Base-by-base conservation (phyloP, 2,888 invertebrate genomes). In the Pandemis cinnamomeana region DNA sequence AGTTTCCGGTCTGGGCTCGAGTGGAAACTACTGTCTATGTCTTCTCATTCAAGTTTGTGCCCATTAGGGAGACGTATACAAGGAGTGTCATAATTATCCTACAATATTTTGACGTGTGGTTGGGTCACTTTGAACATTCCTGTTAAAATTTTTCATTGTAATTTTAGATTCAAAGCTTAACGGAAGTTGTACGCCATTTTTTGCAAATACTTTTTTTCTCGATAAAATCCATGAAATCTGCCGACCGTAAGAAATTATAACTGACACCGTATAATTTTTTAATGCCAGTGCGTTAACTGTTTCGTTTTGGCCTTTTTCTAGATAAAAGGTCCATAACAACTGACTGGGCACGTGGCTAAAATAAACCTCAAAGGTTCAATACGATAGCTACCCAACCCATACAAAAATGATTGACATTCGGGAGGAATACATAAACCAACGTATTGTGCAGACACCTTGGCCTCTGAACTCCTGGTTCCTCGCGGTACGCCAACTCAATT, bases 401-500 rank as follows among this genome's bases (percentile, higher is more conserved):
- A 58, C 58, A 58, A 58, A 58, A 58, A 58, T 58, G 58, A 58
- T 58, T 58, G 58, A 58, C 58, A 58, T 58, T 58, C 15, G 27
- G 58, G 58, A 27, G 58, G 58, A 58, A 58, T 58, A 58, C 27
- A 58, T 58, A 58, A 58, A 58, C 27, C 27, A 58, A 27, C 27
- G 58, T 58, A 13, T 58, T 58, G 58, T 58, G 27, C 15, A 27
- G 58, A 58, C 42, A 58, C 58, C 11, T 27, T 58, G 27, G 27
- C 58, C 64, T 66, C 66, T 67, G 71, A 67, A 66, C 71, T 48
- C 36, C 42, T 71, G 71, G 67, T 71, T 71, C 66, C 66, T 60
- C 48, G 51, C 60, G 71, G 58, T 20, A 10, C 66, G 55, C 42
- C 44, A 51, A 67, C 71, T 71, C 60, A 67, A 67, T 66, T n/a